Percentiles rank a stretch among this genome's conserved stretches.
These are phyloP conservation scores for Rhagoletis zephyria DNA, from an alignment of 1,140 invertebrate species.

Conservation along the genomic window DNA sequence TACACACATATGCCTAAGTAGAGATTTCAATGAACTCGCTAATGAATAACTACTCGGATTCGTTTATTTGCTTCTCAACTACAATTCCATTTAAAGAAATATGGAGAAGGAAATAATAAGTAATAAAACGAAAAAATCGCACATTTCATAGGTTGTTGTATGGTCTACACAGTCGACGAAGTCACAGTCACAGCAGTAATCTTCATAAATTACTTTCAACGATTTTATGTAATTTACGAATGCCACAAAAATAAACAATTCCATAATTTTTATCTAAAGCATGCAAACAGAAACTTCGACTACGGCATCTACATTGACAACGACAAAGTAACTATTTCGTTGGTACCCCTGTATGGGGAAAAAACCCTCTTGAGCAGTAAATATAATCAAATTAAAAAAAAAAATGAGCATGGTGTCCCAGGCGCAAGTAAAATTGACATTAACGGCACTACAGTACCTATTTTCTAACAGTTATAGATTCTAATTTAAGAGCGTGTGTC, in stretches of 20 bases:
- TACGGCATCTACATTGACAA: not conserved
- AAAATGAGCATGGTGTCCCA: too few species aligned
- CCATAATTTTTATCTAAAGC: slow-evolving; percentile 72
- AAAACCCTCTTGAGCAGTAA: not conserved
- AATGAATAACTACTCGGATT: slow-evolving; percentile 42
- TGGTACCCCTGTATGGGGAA: not conserved
- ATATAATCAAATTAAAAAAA: not conserved
- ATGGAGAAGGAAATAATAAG: slow-evolving; percentile 51
- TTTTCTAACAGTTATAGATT: too few species aligned
- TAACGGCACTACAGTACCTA: too few species aligned
- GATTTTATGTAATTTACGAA: slow-evolving; percentile 53
- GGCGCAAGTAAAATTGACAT: too few species aligned
- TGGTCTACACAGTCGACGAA: slow-evolving; percentile 39
- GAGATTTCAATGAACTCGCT: slow-evolving; percentile 47
- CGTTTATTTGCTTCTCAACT: slow-evolving; percentile 50
- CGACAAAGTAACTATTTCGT: not conserved
- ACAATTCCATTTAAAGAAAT: slow-evolving; percentile 51
- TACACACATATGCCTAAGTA: not conserved
- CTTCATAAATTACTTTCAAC: slow-evolving; percentile 53
- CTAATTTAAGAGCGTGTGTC: too few species aligned
- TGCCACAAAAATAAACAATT: slow-evolving; percentile 68
- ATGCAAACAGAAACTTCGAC: slow-evolving; percentile 60
- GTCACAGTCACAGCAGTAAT: slow-evolving; percentile 47
- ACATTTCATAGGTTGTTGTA: slow-evolving; percentile 32
- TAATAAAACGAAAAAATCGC: slow-evolving; percentile 45